These are phyloP conservation scores for Menura novaehollandiae DNA, from an alignment of 2,113 vertebrate species.

Conservation along the genomic window DNA sequence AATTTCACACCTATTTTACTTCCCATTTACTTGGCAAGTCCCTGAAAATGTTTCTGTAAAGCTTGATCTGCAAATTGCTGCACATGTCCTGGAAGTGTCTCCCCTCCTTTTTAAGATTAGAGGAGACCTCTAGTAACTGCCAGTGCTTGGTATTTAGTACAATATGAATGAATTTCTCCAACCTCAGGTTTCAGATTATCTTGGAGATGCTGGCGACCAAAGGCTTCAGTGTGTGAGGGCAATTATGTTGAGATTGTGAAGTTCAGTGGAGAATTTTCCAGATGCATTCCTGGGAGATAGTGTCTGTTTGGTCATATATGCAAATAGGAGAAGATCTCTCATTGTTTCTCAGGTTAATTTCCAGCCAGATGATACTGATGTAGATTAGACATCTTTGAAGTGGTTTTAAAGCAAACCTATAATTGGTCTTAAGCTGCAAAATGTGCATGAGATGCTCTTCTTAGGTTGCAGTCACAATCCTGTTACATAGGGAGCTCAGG, in stretches of 20 bases:
- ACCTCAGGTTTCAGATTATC: not conserved
- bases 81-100: not conserved
- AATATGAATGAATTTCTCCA: not conserved
- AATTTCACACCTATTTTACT: not conserved
- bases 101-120: not conserved
- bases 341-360: not conserved
- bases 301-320: not conserved
- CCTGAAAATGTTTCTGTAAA: not conserved
- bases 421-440: not conserved
- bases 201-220: rapidly evolving
- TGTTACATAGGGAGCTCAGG: not conserved
- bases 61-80: not conserved
- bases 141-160: not conserved
- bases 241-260: not conserved
- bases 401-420: not conserved
- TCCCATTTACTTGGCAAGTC: not conserved
- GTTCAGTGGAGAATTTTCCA: not conserved
- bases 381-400: not conserved
- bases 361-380: not conserved
- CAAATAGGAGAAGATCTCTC: not conserved
- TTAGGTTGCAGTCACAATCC: not conserved
- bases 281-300: not conserved
- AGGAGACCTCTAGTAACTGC: not conserved
- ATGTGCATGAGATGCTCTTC: not conserved
- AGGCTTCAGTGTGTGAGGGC: not conserved